phyloP scores from a whole-genome alignment of 2,113 vertebrate species.

The Epinephelus moara region DNA sequence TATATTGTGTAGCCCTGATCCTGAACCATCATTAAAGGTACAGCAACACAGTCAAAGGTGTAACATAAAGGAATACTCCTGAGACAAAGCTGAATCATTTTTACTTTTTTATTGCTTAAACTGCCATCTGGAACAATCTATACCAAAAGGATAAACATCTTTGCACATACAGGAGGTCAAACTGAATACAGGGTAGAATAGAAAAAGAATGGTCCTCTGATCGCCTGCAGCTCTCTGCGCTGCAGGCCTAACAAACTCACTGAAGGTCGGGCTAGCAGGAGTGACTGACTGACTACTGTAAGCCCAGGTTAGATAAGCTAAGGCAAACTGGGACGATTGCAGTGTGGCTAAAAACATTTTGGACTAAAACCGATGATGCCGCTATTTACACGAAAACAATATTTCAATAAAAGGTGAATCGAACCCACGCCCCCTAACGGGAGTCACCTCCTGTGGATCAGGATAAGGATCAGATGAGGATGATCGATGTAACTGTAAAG shows the following conservation, averaged over 20 bases:
- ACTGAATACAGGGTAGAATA: constrained; percentile 90
- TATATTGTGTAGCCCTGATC: too few species aligned
- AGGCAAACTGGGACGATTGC: constrained; percentile 89
- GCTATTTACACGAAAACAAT: constrained; percentile 74
- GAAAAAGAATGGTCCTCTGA: constrained; percentile 94
- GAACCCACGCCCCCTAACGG: constrained; percentile 36
- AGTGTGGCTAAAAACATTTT: constrained; percentile 74
- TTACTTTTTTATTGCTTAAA: constrained; percentile 97
- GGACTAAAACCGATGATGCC: constrained; percentile 63
- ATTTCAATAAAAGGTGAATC: constrained; percentile 38
- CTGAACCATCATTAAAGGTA: background rate
- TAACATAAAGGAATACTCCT: background rate
- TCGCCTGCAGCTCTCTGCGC: constrained; percentile 86
- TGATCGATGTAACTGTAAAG: constrained; percentile 39
- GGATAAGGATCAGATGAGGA: constrained; percentile 28
- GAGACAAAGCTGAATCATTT: constrained; percentile 61
- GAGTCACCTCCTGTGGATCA: constrained; percentile 47
- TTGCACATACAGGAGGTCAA: constrained; percentile 94
- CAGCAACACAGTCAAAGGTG: background rate
- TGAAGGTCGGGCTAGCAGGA: constrained; percentile 85
- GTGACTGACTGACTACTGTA: constrained; percentile 78
- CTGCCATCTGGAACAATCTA: constrained; percentile 96
- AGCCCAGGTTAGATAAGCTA: constrained; percentile 88
- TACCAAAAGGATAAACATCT: constrained; percentile 95
- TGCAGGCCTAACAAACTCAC: constrained; percentile 82